Base-by-base conservation (phyloP, 2,797 vertebrate species). In the Paguma larvata region DNA sequence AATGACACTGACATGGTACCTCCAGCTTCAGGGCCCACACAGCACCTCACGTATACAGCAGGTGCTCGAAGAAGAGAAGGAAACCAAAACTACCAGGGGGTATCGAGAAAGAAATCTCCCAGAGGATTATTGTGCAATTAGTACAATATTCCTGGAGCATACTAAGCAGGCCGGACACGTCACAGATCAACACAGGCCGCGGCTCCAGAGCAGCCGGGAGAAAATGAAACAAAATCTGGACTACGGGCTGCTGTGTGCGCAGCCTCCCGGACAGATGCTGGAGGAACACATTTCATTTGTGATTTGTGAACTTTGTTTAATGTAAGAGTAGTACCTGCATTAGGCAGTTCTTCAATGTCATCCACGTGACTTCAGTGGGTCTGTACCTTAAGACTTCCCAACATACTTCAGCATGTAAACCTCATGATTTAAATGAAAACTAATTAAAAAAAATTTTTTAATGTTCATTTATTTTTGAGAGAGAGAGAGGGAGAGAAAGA, bases 221-320 rank as follows among this genome's bases (percentile, higher is more conserved):
- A 85, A 92, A 97, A 95, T 12, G 53, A 95, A 97, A 92, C 85
- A 56, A 73, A 96, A 85, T 32, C 41, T 30, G 63, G 79, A 63
- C 3, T 14, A 13, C 0, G 92, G 89, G 13, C 6, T 44, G 48
- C 18, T 25, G 4, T 1, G 48, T 27, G 21, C 14, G 51, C 77
- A 86, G 32, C 46, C 65, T 63, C 82, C 25, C 11, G n/a, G 59
- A 79, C 59, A 51, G 78, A 63, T 44, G 75, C 16, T 11, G 2
- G 3, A 16, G 6, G 1, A 30, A 14, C 44, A 12, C 18, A 5
- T 30, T 41, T 65, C 62, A 41, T 38, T 34, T 62, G 78, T 34
- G 59, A 88, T 23, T 62, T 51, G 38, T 0, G 62, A 41, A 7
- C 7, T 4, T 34, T 32, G n/a, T 48, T 77, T 34, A 44, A 46